Base-by-base conservation (phyloP, 53 echinoderm and acorn worm genomes). In the Holothuria scabra region DNA sequence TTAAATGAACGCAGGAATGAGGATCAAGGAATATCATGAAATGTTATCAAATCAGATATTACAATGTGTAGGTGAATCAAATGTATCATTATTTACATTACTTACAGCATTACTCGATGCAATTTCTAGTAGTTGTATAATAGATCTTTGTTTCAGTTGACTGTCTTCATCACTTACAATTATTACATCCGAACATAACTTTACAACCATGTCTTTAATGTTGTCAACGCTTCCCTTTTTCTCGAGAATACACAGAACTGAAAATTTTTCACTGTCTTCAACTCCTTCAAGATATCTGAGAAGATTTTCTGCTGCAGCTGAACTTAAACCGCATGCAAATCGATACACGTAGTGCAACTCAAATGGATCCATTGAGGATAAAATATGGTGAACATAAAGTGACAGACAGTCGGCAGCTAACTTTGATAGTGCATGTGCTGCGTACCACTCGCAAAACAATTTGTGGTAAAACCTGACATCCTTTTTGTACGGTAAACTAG, bases 401-500 rank as follows among this genome's bases (percentile, higher is more conserved):
- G 31, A 1, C 19, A 25, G 48, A 12, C 14, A 16, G 2, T 72
- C 48, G 1, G 41, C 16, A 25, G 26, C 41, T 8, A 44, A 72
- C 8, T 38, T 0, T 5, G 72, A 72, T 23, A 72, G 48, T 16
- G n/a, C 44, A 28, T 72, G 72, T 22, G 72, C 72, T 48, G 72
- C 72, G 20, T 72, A 72, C 72, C 72, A 72, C 25, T 72, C 72
- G 12, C 72, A 44, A 72, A 72, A 72, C 3, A 72, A 6, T 23
- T 72, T n/a, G 48, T 72, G 72, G 22, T 32, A 72, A 46, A 72
- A 72, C 13, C 22, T 41, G 22, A 72, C 72, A 5, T 46, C 35
- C 14, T 52, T 52, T 52, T 16, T 52, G 18, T 52, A 52, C 14
- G 52, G 52, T 52, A 52, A 18, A 52, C 52, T 52, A 16, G 52